Base-by-base conservation (phyloP, 2,888 invertebrate species). In the Mesorhabditis sp. region DNA sequence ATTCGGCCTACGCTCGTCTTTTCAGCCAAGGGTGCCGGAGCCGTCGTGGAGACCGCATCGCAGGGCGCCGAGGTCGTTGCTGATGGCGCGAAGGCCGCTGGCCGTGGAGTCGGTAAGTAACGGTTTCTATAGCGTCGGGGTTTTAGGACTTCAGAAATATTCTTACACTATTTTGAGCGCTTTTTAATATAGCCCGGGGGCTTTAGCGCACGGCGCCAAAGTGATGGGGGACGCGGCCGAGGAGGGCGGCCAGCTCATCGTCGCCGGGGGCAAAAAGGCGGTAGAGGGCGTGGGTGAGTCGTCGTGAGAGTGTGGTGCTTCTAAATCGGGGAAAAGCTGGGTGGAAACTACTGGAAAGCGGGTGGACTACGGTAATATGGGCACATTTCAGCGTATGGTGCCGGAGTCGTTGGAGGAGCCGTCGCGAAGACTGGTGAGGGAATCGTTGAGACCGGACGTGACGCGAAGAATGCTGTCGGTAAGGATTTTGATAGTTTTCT, bases 381-480 rank as follows among this genome's bases (percentile, higher is more conserved):
- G n/a, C n/a, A 13, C 58, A 50, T 13, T 50, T 50, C n/a, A 50
- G 58, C 58, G 7, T 50, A 50, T n/a, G 58, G 58, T 13, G 58
- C 58, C 2, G 58, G 58, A 13, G 58, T n/a, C 7, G 58, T 50
- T 50, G 58, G 58, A 13, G 58, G 58, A 50, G 58, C 58, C 10
- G 58, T n/a, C 10, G 58, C 58, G n/a, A 50, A 50, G n/a, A n/a
- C n/a, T 50, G 58, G 58, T 50, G 58, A 50, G 58, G 58, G 58
- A 50, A 50, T 50, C 58, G 58, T 50, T 50, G 58, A 50, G n/a
- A 50, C 58, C 2, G 58, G 58, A 2, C 58, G 58, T 13, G 58
- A 50, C n/a, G 58, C 58, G 58, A 50, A 50, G 58, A 50, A 50
- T 50, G 58, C 58, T n/a, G 58, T 50, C n/a, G 58, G 58, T 50